These are phyloP conservation scores for Knipowitschia caucasica DNA, from an alignment of 2,797 vertebrate species.

Conservation along the genomic window DNA sequence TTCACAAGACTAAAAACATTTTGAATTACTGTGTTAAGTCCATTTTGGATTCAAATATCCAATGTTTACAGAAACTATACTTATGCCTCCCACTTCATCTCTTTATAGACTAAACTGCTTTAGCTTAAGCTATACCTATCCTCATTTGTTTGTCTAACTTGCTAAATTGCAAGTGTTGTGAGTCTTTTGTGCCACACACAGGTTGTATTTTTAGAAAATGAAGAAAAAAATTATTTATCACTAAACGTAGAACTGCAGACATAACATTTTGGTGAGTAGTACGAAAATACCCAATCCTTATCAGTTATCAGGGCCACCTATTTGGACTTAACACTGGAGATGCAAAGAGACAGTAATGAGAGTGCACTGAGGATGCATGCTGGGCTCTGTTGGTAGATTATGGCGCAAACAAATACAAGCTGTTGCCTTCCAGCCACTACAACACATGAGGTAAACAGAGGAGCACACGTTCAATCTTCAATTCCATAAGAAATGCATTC, in stretches of 20 bases:
- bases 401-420: constrained; percentile 54
- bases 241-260: constrained; percentile 52
- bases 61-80: constrained; percentile 35
- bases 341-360: not conserved
- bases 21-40: too few relatives aligned
- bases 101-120: constrained; percentile 30
- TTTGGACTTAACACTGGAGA: constrained; percentile 6
- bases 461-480: not conserved
- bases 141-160: not conserved
- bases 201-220: not conserved
- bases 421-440: constrained; percentile 34
- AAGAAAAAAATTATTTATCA: constrained; percentile 21
- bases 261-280: constrained; percentile 54
- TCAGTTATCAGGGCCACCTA: constrained; percentile 40
- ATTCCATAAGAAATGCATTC: not conserved
- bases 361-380: constrained; percentile 24
- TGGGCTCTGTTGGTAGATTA: constrained; percentile 44
- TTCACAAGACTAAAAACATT: too few relatives aligned
- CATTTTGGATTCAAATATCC: too few relatives aligned
- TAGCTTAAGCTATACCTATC: constrained; percentile 6
- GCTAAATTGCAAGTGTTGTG: constrained; percentile 14
- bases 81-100: constrained; percentile 30
- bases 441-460: constrained; percentile 27
- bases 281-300: constrained; percentile 34
- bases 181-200: not conserved